These are phyloP conservation scores for Ischnus inquisitorius DNA, from an alignment of 2,888 invertebrate genomes.

Conservation along the genomic window DNA sequence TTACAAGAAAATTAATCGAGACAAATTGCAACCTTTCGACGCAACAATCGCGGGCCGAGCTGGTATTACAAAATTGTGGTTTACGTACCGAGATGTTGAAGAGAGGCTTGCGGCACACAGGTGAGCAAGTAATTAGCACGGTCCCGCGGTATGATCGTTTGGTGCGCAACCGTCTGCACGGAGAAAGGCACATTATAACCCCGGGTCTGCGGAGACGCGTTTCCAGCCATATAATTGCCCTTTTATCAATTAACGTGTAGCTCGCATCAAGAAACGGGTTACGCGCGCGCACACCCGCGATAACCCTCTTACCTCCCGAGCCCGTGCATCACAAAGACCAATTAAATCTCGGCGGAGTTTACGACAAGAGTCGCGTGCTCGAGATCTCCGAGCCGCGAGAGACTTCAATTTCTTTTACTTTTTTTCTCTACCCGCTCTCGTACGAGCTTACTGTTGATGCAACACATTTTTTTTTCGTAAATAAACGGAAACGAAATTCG, in stretches of 20 bases:
- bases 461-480: neutral
- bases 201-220: conserved; percentile 8
- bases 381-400: neutral
- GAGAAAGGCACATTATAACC: conserved; percentile 18
- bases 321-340: conserved; percentile 41
- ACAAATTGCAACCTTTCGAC: conserved; percentile 10
- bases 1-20: neutral
- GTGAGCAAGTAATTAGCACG: conserved; percentile 25
- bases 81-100: neutral
- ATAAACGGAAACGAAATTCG: neutral
- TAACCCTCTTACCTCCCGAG: conserved; percentile 4
- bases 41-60: neutral
- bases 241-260: conserved; percentile 61
- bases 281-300: conserved; percentile 12
- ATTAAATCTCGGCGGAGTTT: conserved; percentile 34
- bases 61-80: conserved; percentile 4
- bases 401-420: conserved; percentile 6
- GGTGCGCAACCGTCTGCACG: conserved; percentile 21
- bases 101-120: neutral
- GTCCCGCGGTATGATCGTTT: conserved; percentile 28
- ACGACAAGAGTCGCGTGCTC: conserved; percentile 31
- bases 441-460: neutral
- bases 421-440: neutral
- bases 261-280: conserved; percentile 16
- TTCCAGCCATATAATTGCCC: conserved; percentile 58